A percentile compares a stretch with the other conserved stretches of the same genome.
These are phyloP conservation scores for Gallinago media DNA, from an alignment of 2,113 vertebrate genomes.

Conservation along the genomic window DNA sequence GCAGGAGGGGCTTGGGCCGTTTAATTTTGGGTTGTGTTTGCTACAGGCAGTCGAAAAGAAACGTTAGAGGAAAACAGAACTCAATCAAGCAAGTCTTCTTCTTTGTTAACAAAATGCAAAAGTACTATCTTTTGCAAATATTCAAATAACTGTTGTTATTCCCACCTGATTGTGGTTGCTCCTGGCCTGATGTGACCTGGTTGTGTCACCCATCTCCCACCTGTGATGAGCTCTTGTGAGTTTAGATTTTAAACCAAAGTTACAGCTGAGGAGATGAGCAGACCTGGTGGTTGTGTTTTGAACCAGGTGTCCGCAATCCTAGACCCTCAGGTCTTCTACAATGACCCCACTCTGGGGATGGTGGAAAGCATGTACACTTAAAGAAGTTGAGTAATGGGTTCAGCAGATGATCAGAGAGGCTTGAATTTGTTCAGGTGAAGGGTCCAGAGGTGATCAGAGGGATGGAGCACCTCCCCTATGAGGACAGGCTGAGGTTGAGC, in stretches of 20 bases:
- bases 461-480: too few relatives aligned
- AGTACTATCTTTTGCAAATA: neutral
- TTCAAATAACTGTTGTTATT: neutral
- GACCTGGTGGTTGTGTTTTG: neutral
- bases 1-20: neutral
- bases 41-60: neutral
- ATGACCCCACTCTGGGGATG: neutral
- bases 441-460: too few relatives aligned
- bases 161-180: neutral
- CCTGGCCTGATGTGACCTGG: neutral
- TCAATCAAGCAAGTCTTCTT: neutral
- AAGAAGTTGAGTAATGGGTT: neutral
- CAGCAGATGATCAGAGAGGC: neutral
- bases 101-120: neutral
- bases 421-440: neutral
- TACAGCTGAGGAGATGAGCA: neutral
- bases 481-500: too few relatives aligned
- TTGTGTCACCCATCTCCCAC: fast-evolving
- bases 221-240: neutral
- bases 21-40: neutral
- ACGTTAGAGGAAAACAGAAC: neutral
- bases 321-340: neutral
- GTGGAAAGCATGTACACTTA: neutral
- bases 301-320: neutral
- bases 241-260: neutral